Evolutionary conservation across 2,888 invertebrate species (phyloP).

Genomic region (Drosophila leonis): DNA sequence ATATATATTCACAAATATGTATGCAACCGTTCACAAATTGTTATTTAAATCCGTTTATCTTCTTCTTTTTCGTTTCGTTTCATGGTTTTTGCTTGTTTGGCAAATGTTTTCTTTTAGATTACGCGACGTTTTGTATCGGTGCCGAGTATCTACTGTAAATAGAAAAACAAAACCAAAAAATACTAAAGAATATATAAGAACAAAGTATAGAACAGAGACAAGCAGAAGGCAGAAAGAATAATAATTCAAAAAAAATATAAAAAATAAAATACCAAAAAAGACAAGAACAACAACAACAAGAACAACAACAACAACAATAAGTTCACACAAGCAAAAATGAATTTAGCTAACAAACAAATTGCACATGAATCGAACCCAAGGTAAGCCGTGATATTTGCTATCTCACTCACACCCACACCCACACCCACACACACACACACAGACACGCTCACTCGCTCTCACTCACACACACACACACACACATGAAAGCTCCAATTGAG

Average conservation of each 20-base stretch:
- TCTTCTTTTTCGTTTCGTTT: conserved; percentile 84
- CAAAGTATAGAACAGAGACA: conserved; percentile 39
- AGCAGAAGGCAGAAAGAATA: conserved; percentile 44
- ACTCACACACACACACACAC: conserved; percentile 19
- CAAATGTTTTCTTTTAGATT: conserved; percentile 85
- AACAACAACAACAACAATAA: conserved; percentile 46
- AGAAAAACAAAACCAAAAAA: conserved; percentile 50
- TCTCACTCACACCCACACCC: conserved; percentile 45
- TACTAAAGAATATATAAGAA: background rate
- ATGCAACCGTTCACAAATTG: conserved; percentile 42
- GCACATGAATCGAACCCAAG: conserved; percentile 70
- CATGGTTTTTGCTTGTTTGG: conserved; percentile 83
- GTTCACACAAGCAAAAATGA: conserved; percentile 51
- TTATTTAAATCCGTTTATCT: conserved; percentile 75
- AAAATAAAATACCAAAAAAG: conserved; percentile 32
- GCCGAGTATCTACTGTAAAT: conserved; percentile 86
- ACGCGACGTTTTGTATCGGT: conserved; percentile 86
- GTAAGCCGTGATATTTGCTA: conserved; percentile 74
- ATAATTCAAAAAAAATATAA: conserved; percentile 39
- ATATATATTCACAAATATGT: conserved; percentile 21
- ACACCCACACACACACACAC: conserved; percentile 18
- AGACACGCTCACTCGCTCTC: conserved; percentile 6
- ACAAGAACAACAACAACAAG: conserved; percentile 42
- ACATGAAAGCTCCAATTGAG: conserved; percentile 61
- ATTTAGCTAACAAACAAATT: conserved; percentile 49